A percentile compares a stretch with the other conserved stretches of the same genome.
Conservation (phyloP, 2,113 vertebrate species). For the Macquaria ambigua region DNA sequence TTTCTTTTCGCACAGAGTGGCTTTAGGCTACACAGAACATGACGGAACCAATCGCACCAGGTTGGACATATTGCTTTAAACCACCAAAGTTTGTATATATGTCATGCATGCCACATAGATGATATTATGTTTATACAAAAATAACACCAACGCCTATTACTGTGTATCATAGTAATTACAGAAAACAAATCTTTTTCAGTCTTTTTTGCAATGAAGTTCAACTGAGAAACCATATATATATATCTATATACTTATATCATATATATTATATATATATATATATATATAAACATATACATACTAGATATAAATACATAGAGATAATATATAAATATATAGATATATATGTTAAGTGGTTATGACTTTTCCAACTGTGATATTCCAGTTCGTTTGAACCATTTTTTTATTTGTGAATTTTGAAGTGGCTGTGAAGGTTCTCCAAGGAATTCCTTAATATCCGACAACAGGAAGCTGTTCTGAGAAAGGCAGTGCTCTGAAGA, state of each 20-base stretch:
- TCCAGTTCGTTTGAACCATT: constrained; percentile 67
- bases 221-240: constrained; percentile 66
- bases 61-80: constrained; percentile 88
- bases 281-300: constrained; percentile 30
- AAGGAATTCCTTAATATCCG: constrained; percentile 50
- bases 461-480: constrained; percentile 61
- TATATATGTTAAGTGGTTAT: constrained; percentile 68
- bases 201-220: constrained; percentile 77
- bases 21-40: constrained; percentile 87
- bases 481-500: constrained; percentile 69
- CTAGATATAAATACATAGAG: constrained; percentile 58
- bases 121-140: constrained; percentile 89
- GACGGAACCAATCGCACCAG: constrained; percentile 86
- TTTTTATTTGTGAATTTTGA: constrained; percentile 32
- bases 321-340: constrained; percentile 63
- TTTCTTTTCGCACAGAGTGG: constrained; percentile 75
- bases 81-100: constrained; percentile 86
- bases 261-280: constrained; percentile 47
- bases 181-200: constrained; percentile 75
- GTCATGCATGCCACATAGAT: constrained; percentile 89
- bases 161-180: constrained; percentile 83
- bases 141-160: constrained; percentile 87
- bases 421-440: constrained; percentile 55
- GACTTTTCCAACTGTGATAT: constrained; percentile 67
- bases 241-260: constrained; percentile 62